Evolutionary conservation across 2,113 vertebrate species (phyloP), one percentile per base, ranked within the genome.

Genomic region (Psilopsiagon aurifrons): DNA sequence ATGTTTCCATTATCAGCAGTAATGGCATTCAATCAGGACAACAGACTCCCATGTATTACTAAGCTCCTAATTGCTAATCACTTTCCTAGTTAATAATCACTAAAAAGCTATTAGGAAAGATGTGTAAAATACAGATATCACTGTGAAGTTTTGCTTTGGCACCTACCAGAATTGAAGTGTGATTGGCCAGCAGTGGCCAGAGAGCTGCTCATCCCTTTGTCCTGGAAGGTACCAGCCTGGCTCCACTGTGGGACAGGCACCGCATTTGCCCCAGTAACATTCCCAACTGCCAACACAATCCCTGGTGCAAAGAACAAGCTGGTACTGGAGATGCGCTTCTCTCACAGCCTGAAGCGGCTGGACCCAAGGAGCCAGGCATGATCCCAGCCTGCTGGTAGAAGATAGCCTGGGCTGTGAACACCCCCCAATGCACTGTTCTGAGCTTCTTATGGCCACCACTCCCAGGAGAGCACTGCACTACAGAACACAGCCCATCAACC

Each of bases 1-100:
- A 74, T 59, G 90, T 73, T 96, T 95, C 97, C 76, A 95, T 97
- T 95, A 95, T 93, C 95, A 81, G 94, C 69, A 43, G 96, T 89
- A 97, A 97, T 70, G 66, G 94, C 96, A 95, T 97, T 97, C 97
- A 96, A 86, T 95, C 97, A 97, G 92, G 94, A 97, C 84, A n/a
- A 96, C 10, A 97, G 96, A 93, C 95, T 96, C 91, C 79, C 94
- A 86, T 33, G 85, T 96, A 97, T 95, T 97, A 93, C 96, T 70
- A 91, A 96, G 95, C 94, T 97, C 96, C 96, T 97, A 97, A 98
- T 91, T 96, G 96, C 92, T 89, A 94, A 93, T 90, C 94, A 63
- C 95, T 97, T 91, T 95, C 96, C 91, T 84, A 71, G 71, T 62
- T 96, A 92, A 83, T 95, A 94, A 96, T 83, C 92, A 92, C 94